These are phyloP conservation scores for Malaclemys terrapin DNA, from an alignment of 2,113 vertebrate species.

Conservation along the genomic window DNA sequence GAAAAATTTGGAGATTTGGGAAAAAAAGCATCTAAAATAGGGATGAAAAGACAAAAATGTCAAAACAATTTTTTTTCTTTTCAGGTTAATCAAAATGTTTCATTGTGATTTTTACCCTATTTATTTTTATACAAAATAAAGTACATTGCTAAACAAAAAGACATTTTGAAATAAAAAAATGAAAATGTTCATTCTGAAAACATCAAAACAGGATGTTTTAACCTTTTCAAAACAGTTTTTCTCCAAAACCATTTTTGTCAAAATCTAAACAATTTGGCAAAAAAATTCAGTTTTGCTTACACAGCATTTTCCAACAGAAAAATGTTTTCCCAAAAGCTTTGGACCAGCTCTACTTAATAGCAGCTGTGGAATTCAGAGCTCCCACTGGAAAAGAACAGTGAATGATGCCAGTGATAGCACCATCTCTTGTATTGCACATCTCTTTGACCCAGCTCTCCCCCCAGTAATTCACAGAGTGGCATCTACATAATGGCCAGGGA, in stretches of 20 bases:
- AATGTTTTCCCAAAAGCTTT: neutral
- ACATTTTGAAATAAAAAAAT: neutral
- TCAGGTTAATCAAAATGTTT: neutral
- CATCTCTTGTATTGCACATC: neutral
- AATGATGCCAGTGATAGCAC: neutral
- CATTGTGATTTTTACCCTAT: neutral
- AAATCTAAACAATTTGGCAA: neutral
- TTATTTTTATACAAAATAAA: neutral
- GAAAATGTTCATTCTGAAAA: neutral
- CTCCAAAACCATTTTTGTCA: neutral
- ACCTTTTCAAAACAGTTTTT: too few relatives aligned
- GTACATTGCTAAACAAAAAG: neutral
- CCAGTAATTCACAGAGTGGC: neutral
- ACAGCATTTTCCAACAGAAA: neutral
- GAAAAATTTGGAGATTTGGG: neutral
- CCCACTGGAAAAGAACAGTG: neutral
- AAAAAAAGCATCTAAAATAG: neutral
- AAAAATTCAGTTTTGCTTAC: neutral
- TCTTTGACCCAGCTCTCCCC: neutral
- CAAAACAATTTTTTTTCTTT: neutral
- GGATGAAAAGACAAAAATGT: neutral
- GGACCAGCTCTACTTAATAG: neutral
- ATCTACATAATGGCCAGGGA: neutral
- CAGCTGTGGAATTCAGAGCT: neutral
- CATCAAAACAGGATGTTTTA: neutral